A percentile compares a stretch with the other conserved stretches of the same genome.
Conservation (phyloP, 2,888 invertebrate genomes). For the Clostera curtula region DNA sequence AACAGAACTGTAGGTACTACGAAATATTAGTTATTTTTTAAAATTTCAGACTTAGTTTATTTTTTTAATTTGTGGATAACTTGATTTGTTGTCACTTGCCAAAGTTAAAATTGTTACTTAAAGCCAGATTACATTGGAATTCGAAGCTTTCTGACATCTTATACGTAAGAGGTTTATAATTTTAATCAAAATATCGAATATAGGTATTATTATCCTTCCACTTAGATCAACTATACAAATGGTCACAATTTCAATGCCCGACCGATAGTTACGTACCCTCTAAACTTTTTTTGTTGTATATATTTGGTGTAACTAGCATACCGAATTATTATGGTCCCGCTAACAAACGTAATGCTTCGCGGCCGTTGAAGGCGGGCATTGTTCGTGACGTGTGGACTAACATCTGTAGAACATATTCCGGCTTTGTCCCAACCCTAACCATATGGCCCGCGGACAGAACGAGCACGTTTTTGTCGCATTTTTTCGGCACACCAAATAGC, state of each 20-base stretch:
- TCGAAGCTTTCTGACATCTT: no score
- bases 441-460: conserved; percentile 51
- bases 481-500: conserved; percentile 42
- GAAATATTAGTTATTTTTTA: conserved; percentile 3
- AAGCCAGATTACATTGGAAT: no score
- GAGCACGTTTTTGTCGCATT: conserved; percentile 49
- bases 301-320: conserved; percentile 14
- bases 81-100: no score
- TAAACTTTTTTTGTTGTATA: no score
- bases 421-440: conserved; percentile 56
- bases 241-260: no score
- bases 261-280: no score
- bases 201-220: no score
- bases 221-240: no score
- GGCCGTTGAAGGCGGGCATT: conserved; percentile 40
- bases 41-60: conserved; percentile 2
- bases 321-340: conserved; percentile 20
- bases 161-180: no score
- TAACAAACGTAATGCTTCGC: conserved; percentile 28
- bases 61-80: conserved; percentile 2
- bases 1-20: no score
- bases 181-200: no score
- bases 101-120: no score
- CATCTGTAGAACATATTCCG: conserved; percentile 70
- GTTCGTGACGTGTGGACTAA: conserved; percentile 48